These are phyloP conservation scores for Drosophila prosaltans DNA, from an alignment of 1,140 invertebrate species.

Conservation along the genomic window DNA sequence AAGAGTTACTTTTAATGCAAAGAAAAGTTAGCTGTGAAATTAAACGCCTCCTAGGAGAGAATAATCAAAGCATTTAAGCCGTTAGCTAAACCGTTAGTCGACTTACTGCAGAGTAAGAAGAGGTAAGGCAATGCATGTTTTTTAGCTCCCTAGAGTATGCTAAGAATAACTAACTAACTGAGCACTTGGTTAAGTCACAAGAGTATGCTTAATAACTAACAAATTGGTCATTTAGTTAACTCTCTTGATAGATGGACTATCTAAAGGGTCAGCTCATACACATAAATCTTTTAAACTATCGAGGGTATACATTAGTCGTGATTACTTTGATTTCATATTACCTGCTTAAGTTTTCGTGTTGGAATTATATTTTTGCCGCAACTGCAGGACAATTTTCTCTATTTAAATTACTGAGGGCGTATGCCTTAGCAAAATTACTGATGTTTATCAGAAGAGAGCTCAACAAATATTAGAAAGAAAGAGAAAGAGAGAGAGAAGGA, in stretches of 20 bases:
- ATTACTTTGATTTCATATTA: conserved; percentile 10
- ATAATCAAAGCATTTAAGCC: too few relatives aligned
- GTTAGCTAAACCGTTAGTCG: too few relatives aligned
- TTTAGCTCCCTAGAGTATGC: background rate
- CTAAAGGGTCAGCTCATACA: too few relatives aligned
- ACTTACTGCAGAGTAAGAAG: too few relatives aligned
- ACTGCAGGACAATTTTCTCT: conserved; percentile 25
- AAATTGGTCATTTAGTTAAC: too few relatives aligned
- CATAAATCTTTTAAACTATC: background rate
- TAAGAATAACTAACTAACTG: background rate
- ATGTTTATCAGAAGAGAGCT: conserved; percentile 71
- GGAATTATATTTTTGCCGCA: conserved; percentile 63
- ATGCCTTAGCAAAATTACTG: conserved; percentile 65
- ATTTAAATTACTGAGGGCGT: conserved; percentile 48
- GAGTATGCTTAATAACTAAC: too few relatives aligned
- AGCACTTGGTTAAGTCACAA: background rate
- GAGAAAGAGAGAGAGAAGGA: conserved; percentile 5
- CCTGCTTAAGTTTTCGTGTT: conserved; percentile 18
- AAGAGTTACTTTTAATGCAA: background rate
- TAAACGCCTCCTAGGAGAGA: too few relatives aligned
- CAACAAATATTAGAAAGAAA: conserved; percentile 16
- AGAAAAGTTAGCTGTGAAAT: background rate
- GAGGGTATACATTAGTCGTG: conserved; percentile 5
- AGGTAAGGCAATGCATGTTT: background rate
- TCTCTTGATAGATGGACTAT: too few relatives aligned